phyloP scores from a whole-genome alignment of 2,797 vertebrate genomes.

The Spizella passerina region DNA sequence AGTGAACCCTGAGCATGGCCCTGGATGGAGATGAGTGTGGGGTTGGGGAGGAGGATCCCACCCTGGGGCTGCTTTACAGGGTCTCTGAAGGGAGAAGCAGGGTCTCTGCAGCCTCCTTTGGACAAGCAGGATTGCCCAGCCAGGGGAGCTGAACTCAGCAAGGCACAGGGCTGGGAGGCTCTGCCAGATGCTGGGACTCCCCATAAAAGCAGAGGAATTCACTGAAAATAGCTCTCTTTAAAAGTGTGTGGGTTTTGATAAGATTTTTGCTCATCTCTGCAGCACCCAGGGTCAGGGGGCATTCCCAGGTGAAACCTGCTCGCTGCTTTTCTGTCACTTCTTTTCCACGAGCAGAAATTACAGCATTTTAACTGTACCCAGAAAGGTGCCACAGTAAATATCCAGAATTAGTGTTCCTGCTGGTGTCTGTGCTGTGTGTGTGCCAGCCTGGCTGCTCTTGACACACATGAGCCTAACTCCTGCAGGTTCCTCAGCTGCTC shows the following conservation, averaged over 20 bases:
- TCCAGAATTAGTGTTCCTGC: fast-evolving
- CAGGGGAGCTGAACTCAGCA: background rate
- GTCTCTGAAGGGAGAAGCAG: background rate
- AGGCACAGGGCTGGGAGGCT: background rate
- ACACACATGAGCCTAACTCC: background rate
- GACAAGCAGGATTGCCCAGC: background rate
- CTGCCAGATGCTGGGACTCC: background rate
- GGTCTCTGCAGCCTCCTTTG: background rate
- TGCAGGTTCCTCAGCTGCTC: background rate
- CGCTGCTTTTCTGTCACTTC: background rate
- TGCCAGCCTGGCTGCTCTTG: background rate
- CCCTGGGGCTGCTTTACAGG: background rate
- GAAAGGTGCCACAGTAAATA: background rate
- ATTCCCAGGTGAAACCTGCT: background rate
- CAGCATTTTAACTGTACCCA: background rate
- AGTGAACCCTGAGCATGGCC: background rate
- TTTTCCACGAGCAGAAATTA: background rate
- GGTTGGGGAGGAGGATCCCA: background rate
- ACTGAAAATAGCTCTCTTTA: background rate
- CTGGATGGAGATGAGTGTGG: background rate
- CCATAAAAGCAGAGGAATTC: background rate
- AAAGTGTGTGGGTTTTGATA: fast-evolving
- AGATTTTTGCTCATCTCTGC: background rate
- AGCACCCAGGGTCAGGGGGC: background rate
- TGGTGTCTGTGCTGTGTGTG: background rate